Base-by-base conservation (phyloP, 2,888 invertebrate species). In the Conchocele bisecta region DNA sequence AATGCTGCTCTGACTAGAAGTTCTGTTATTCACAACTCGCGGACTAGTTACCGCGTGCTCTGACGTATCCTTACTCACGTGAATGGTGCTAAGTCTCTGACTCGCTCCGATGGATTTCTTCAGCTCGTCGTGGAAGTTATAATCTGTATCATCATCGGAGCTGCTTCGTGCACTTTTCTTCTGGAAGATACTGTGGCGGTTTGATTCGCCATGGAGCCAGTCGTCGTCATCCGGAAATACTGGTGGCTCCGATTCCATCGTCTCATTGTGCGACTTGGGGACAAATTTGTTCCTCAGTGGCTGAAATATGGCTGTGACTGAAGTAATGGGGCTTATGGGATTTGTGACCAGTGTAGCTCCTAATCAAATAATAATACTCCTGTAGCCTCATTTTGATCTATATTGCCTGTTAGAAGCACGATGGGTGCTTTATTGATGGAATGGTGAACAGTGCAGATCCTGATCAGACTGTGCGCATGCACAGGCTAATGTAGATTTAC, bases 161-260 rank as follows among this genome's bases (percentile, higher is more conserved):
- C 84, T 84, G 46, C 84, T 84, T 42, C 79, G 72, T 22, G 78
- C 83, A 65, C 82, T 82, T n/a, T 75, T 73, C 41, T 83, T 83
- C 22, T 82, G 78, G 63, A 86, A 87, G 41, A 87, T 83, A 28
- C 85, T 84, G 67, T 84, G 83, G 24, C 82, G 79, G 22, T 75
- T 78, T 24, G 80, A 70, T 50, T 77, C 70, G 22, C 50, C 60
- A 7, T 51, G 51, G 29, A 67, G 29, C 77, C 77, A 73, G n/a
- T 54, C 63, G n/a, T 73, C 66, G 29, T 67, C 70, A 46, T 53
- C 68, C 41, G 57, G 64, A 57, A 57, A 33, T 3, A 7, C 56
- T 3, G 51, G 29, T 26, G 39, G n/a, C 28, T 35, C 17, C 4
- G 29, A 24, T n/a, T 20, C 7, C 11, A 51, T 15, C 2, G 24